Base-by-base conservation (phyloP, 1,140 invertebrate species). In the Adoxophyes honmai region DNA sequence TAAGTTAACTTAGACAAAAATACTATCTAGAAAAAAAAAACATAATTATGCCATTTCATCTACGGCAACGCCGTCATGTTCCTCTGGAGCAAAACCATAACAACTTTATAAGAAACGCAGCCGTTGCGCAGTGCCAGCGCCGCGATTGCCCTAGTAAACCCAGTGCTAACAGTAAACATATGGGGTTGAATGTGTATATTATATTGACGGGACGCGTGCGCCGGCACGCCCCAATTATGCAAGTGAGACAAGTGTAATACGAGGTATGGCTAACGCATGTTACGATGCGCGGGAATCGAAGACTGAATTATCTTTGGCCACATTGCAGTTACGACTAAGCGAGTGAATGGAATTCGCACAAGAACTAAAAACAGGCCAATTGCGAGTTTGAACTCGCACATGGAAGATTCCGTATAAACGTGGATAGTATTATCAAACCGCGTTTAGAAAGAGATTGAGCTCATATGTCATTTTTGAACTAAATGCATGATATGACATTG, bases 231-330 rank as follows among this genome's bases (percentile, higher is more conserved):
- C 42, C 21, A 48, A 33, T 48, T 48, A 66, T 64, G 59, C 39
- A 59, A 60, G 59, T 59, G 61, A 53, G 64, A 59, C 53, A 28
- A 28, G 11, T 56, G 53, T 33, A 34, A 52, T 16, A 4, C 37
- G 18, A 38, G 52, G 33, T 44, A 53, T 53, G 34, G 51, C 34
- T 35, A 56, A 54, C 38, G 57, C 18, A 59, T 52, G 35, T 36
- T 52, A 48, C 42, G 39, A 44, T 18, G 39, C 39, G 39, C 39
- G 42, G 21, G 15, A 18, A 4, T 18, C 10, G n/a, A 18, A 4
- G 51, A 53, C 52, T 7, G 28, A 53, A 53, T 53, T 53, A 36
- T 53, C 52, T 48, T 48, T 48, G 21, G 16, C 6, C 42, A 48
- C 16, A 3, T 28, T 28, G 14, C 52, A 13, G 10, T 53, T 53